Conservation (phyloP, 2,113 vertebrate genomes). For the Leptobrachium ailaonicum region DNA sequence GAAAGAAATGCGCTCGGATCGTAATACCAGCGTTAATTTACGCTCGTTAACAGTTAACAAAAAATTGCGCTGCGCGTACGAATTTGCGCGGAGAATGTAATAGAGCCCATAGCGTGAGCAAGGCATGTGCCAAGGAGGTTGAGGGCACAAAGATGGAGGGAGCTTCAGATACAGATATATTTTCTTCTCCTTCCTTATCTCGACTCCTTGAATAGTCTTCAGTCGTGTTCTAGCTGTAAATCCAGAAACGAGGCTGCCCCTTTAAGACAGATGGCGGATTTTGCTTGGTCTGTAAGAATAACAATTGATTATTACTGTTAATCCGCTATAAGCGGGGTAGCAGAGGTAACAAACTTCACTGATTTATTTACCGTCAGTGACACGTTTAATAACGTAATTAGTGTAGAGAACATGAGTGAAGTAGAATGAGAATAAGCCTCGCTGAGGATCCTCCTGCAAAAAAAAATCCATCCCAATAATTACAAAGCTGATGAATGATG, state of each 20-base stretch:
- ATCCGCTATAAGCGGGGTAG: slow-evolving; percentile 11
- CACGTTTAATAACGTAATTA: slow-evolving; percentile 38
- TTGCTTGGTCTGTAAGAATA: neutral
- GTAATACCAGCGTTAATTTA: no score
- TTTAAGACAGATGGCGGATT: neutral
- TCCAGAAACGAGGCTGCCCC: neutral
- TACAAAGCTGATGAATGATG: slow-evolving; percentile 20
- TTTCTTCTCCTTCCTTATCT: no score
- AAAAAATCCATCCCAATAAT: slow-evolving; percentile 28
- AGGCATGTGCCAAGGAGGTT: no score
- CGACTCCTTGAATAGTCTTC: no score
- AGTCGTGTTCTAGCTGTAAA: no score
- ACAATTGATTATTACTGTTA: slow-evolving; percentile 31
- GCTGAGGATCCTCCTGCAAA: neutral
- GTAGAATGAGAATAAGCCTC: neutral
- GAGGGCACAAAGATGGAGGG: no score
- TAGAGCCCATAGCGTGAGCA: no score
- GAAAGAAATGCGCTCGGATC: no score
- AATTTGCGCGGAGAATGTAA: no score
- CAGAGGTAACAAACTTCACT: neutral
- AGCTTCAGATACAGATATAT: no score
- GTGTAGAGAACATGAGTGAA: slow-evolving; percentile 7
- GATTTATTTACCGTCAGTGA: slow-evolving; percentile 20
- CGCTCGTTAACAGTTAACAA: no score
- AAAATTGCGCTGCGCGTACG: no score